Conservation (phyloP, 2,888 invertebrate genomes). For the Ditula angustiorana region DNA sequence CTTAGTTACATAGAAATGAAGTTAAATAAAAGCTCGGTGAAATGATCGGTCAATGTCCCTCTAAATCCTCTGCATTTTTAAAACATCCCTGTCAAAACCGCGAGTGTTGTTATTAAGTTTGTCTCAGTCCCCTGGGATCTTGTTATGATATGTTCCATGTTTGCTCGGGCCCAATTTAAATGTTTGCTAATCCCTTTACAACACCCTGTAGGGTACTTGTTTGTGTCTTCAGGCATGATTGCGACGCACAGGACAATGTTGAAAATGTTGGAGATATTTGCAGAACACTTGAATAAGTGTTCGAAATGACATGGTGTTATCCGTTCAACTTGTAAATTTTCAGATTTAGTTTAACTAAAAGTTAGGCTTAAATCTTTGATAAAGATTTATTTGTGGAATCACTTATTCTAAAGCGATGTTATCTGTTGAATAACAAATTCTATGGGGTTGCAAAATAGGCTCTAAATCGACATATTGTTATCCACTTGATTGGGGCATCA, state of each 20-base stretch:
- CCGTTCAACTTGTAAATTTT: neutral
- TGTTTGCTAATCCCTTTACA: conserved; percentile 62
- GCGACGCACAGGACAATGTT: conserved; percentile 21
- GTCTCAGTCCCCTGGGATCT: conserved; percentile 63
- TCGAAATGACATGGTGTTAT: neutral
- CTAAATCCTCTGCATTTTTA: conserved; percentile 2
- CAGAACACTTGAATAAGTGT: conserved; percentile 14
- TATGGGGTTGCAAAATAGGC: too few species aligned
- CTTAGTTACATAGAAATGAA: too few species aligned
- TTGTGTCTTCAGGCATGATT: conserved; percentile 31
- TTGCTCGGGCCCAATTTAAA: conserved; percentile 71
- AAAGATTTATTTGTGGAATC: too few species aligned
- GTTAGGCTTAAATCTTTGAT: too few species aligned
- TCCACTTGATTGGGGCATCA: too few species aligned
- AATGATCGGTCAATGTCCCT: neutral
- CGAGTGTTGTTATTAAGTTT: conserved; percentile 61
- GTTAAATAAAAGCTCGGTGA: too few species aligned
- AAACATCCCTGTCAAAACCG: conserved; percentile 44
- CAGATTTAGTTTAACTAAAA: too few species aligned
- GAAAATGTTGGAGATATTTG: conserved; percentile 23
- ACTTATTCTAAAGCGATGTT: too few species aligned
- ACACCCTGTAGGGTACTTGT: conserved; percentile 38
- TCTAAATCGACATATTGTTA: too few species aligned
- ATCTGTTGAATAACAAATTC: too few species aligned
- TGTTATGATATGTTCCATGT: conserved; percentile 75